Percentiles rank a stretch among this genome's conserved stretches.
These are phyloP conservation scores for Montipora capitata DNA, from an alignment of 92 coral and sea anemone species.

Conservation along the genomic window DNA sequence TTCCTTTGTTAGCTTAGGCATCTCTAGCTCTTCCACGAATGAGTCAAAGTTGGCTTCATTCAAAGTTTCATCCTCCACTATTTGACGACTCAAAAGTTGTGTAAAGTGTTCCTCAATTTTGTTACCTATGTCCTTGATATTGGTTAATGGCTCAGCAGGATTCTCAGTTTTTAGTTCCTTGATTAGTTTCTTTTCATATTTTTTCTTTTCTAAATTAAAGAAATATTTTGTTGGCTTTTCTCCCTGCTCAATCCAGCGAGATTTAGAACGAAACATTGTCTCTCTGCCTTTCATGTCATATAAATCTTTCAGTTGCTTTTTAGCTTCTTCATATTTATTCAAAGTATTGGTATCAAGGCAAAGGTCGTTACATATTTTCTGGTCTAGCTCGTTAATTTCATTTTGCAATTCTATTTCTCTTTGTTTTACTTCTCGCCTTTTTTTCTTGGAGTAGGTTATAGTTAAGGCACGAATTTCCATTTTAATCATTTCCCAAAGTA, in stretches of 20 bases:
- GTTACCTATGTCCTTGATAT: not conserved
- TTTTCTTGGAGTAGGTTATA: not conserved
- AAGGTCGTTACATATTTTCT: not conserved
- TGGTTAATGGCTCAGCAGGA: not conserved
- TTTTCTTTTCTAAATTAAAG: no score
- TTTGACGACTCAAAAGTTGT: not conserved
- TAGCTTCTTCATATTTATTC: not conserved
- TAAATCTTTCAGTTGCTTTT: not conserved
- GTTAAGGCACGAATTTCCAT: no score
- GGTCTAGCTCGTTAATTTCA: constrained; percentile 8
- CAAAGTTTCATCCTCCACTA: not conserved
- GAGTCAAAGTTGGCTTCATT: not conserved
- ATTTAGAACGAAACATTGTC: not conserved
- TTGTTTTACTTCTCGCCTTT: not conserved
- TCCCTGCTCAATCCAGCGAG: constrained; percentile 1
- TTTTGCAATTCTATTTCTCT: constrained; percentile 14
- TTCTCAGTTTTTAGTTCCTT: not conserved
- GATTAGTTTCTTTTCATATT: no score
- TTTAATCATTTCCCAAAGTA: not conserved
- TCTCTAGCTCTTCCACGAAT: not conserved
- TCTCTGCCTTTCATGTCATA: constrained; percentile 8
- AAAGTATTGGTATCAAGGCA: not conserved
- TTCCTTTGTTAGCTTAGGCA: not conserved
- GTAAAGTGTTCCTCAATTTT: not conserved
- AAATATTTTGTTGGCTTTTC: no score